phyloP scores from a whole-genome alignment of 2,797 vertebrate genomes.

The Oreonectes daqikongensis region DNA sequence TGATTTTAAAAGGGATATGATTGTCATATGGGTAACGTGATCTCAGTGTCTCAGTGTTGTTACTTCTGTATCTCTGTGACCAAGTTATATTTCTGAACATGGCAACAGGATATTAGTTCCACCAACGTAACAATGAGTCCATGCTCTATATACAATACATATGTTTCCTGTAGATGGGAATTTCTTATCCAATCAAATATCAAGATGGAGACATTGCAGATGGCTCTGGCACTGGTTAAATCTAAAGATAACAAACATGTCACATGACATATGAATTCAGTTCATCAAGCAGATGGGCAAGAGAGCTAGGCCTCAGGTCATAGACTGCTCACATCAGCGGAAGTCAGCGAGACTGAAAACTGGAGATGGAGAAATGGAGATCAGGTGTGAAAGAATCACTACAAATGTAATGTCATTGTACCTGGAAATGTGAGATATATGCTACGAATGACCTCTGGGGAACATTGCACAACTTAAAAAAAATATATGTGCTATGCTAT shows the following conservation, averaged over 20 bases:
- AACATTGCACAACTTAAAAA: background rate
- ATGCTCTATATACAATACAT: background rate
- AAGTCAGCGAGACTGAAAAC: conserved; percentile 45
- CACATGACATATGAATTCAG: conserved; percentile 34
- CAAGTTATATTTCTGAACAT: background rate
- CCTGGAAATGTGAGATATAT: background rate
- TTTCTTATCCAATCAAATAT: conserved; percentile 5
- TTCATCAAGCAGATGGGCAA: conserved; percentile 49
- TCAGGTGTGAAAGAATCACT: background rate
- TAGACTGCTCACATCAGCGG: conserved; percentile 46
- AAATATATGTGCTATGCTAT: background rate
- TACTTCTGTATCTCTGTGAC: too few species aligned
- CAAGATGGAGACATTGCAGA: background rate
- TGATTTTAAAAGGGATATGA: too few species aligned
- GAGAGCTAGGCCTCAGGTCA: conserved; percentile 43
- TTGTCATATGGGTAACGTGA: too few species aligned
- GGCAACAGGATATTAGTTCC: background rate
- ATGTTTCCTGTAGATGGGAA: background rate
- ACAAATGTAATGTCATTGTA: conserved; percentile 3
- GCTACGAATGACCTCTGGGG: background rate
- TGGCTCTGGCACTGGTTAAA: background rate
- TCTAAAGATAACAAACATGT: conserved; percentile 25
- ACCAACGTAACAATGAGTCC: background rate
- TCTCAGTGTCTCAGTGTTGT: too few species aligned
- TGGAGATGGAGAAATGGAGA: conserved; percentile 41